phyloP scores from a whole-genome alignment of 2,113 vertebrate species.

The Leptobrachium ailaonicum region DNA sequence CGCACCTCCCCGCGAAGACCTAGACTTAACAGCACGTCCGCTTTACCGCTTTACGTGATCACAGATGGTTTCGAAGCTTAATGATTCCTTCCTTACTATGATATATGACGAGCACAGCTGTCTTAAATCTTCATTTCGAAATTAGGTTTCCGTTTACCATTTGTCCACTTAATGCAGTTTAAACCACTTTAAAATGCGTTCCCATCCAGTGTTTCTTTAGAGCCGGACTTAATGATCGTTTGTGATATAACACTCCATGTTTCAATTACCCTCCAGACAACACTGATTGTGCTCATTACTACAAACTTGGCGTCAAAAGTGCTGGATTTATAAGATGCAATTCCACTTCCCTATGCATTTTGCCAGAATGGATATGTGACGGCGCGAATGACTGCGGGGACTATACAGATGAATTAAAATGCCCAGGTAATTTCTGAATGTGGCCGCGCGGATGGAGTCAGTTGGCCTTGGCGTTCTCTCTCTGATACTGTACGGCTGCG shows the following conservation, averaged over 20 bases:
- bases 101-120: neutral
- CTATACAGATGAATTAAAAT: constrained; percentile 92
- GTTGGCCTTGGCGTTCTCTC: constrained; percentile 6
- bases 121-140: neutral
- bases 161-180: no score
- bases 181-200: neutral
- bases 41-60: no score
- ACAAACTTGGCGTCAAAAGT: constrained; percentile 90
- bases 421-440: constrained; percentile 82
- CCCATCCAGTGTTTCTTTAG: neutral
- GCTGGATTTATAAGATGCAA: constrained; percentile 92
- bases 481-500: neutral
- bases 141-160: no score
- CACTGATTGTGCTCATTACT: constrained; percentile 88
- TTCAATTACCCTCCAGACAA: constrained; percentile 70
- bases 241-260: constrained; percentile 3
- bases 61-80: no score
- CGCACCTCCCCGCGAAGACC: no score
- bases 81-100: neutral
- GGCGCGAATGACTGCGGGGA: constrained; percentile 97
- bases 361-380: constrained; percentile 93
- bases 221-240: constrained; percentile 2
- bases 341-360: constrained; percentile 91
- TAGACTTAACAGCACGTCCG: no score
- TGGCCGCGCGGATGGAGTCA: neutral